Base-by-base conservation (phyloP, 2,888 invertebrate species). In the Heteromyza rotundicornis region DNA sequence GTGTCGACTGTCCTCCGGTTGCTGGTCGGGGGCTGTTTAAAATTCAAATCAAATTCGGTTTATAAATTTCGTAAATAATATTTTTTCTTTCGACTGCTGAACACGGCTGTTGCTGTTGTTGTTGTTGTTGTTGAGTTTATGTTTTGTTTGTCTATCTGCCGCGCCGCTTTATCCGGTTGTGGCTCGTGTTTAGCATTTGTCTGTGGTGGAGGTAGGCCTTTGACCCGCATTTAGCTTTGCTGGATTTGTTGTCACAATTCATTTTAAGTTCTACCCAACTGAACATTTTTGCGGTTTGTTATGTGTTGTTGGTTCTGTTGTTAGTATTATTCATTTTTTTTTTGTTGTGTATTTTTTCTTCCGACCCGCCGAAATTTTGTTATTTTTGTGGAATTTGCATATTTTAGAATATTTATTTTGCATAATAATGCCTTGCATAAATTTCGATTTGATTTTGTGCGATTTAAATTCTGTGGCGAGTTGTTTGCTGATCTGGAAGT, bases 21-120 rank as follows among this genome's bases (percentile, higher is more conserved):
- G n/a, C n/a, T n/a, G n/a, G n/a, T n/a, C n/a, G n/a, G 49, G 17
- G 53, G 57, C 74, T 75, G 65, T 73, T 76, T 75, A 71, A 79
- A 76, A 78, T 74, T 74, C 79, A 79, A 79, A 79, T 79, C 71
- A 73, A 78, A 78, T 74, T 76, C 63, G 73, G 64, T 63, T 74
- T 68, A 68, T 67, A 50, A 51, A 40, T 55, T 54, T 50, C 24
- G 32, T 60, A 62, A 63, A 44, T 67, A 69, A 68, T 72, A 40
- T 35, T 60, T 50, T 14, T 44, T 27, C 23, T n/a, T 44, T 19
- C 20, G 12, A 44, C 56, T 56, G 7, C 36, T 60, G 55, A 35
- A 47, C 58, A 47, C 35, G 50, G 27, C 27, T 27, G 27, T 27
- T 7, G 5, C 10, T 27, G 27, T 27, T 27, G 27, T 27, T 27